Evolutionary conservation across 1,140 invertebrate genomes (phyloP).

Genomic region (Euwallacea similis): DNA sequence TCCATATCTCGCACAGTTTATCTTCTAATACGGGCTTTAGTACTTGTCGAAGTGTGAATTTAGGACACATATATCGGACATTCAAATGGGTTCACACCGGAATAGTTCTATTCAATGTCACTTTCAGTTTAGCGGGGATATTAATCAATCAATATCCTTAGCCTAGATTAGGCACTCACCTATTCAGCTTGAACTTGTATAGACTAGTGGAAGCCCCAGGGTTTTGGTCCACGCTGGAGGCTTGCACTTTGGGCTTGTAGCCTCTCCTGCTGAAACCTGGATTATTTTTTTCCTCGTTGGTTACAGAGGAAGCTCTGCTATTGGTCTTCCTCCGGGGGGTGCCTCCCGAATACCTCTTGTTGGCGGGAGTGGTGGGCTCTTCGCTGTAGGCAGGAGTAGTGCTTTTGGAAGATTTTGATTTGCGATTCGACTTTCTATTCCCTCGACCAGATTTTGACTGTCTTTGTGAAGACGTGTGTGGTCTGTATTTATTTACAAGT

Average conservation of each 20-base stretch:
- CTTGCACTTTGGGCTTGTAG: conserved; percentile 63
- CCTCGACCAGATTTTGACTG: conserved; percentile 50
- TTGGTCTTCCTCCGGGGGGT: conserved; percentile 45
- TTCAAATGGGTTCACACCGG: conserved; percentile 27
- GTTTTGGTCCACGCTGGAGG: conserved; percentile 58
- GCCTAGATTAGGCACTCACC: conserved; percentile 52
- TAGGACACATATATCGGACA: conserved; percentile 34
- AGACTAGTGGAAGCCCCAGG: conserved; percentile 59
- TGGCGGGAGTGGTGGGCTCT: conserved; percentile 55
- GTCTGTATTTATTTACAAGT: conserved; percentile 55
- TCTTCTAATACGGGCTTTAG: conserved; percentile 24
- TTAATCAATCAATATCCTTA: conserved; percentile 30
- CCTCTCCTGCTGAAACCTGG: conserved; percentile 58
- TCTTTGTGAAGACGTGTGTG: conserved; percentile 50
- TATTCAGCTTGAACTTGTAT: conserved; percentile 75
- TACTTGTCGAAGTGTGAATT: conserved; percentile 30
- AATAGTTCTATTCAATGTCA: conserved; percentile 22
- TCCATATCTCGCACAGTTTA: conserved; percentile 19
- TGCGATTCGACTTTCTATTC: conserved; percentile 52
- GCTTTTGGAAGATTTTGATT: conserved; percentile 42
- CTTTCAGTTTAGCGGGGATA: conserved; percentile 19
- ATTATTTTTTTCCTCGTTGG: conserved; percentile 47
- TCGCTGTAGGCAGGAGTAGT: conserved; percentile 66
- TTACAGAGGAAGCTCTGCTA: conserved; percentile 35
- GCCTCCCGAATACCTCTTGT: conserved; percentile 49